These are phyloP conservation scores for Heliconius melpomene DNA, from an alignment of 1,140 invertebrate species.

Conservation along the genomic window DNA sequence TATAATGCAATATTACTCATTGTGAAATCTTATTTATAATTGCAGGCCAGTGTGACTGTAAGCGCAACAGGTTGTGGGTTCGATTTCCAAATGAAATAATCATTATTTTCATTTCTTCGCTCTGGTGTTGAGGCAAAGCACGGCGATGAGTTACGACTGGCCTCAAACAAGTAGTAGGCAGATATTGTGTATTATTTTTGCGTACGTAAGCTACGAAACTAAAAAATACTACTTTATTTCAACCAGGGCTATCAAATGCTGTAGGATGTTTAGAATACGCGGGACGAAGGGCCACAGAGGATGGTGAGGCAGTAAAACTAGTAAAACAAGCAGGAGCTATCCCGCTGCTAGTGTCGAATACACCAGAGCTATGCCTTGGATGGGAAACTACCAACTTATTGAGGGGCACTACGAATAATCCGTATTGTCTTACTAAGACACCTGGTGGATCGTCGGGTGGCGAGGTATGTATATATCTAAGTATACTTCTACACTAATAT, in stretches of 20 bases:
- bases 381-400: conserved; percentile 86
- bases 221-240: not conserved
- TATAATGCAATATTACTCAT: no score
- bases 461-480: conserved; percentile 79
- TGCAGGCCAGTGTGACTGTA: no score
- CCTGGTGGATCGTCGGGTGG: conserved; percentile 90
- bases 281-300: conserved; percentile 81
- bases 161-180: no score
- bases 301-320: conserved; percentile 83
- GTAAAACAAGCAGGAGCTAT: conserved; percentile 89
- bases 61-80: no score
- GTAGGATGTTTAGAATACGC: conserved; percentile 83
- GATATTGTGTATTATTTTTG: no score
- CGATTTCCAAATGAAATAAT: no score
- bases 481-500: not conserved
- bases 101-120: no score
- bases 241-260: conserved; percentile 83
- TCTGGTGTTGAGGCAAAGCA: no score
- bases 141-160: no score
- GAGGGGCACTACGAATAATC: conserved; percentile 88
- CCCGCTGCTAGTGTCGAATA: conserved; percentile 89
- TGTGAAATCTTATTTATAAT: no score
- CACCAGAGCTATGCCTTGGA: conserved; percentile 89
- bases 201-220: not conserved
- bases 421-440: conserved; percentile 85